Base-by-base conservation (phyloP, 2,797 vertebrate species). In the Tragelaphus eurycerus region DNA sequence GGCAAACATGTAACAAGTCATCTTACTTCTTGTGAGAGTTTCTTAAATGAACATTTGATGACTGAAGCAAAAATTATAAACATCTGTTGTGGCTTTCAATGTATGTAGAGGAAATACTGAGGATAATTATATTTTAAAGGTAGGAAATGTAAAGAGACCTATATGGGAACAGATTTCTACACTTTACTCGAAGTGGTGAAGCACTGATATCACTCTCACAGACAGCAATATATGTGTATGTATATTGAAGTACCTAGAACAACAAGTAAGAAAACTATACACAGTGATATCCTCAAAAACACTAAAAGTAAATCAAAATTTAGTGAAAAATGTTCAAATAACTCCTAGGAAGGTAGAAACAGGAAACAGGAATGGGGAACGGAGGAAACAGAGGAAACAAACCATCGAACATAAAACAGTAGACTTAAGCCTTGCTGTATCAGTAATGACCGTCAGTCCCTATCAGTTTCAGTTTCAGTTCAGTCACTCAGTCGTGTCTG, bases 41-140 rank as follows among this genome's bases (percentile, higher is more conserved):
- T 89, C 50, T 79, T 59, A 85, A 50, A 43, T 88, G 34, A 6
- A 34, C 15, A 64, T 67, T 79, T 93, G 38, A 79, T 27, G 38
- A 50, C 29, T 86, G 43, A 86, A 59, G 43, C 52, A 85, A 86
- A 87, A 57, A 89, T 67, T 48, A 43, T 85, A 86, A 81, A 67
- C 21, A 52, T 81, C n/a, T 82, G 27, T 29, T 86, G 12, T 90
- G 34, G 9, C 60, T 83, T 31, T 83, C 46, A 83, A 92, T 71
- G n/a, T 52, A 59, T 13, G 4, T 13, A 34, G 7, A 81, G 21
- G 23, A 92, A 55, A 46, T 59, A 67, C 19, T 64, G 25, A 79
- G 78, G 17, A 50, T 23, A 52, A 31, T 59, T 59, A n/a, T 91
- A 50, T 46, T 19, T 71, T 54, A 59, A 95, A 95, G 59, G n/a